These are phyloP conservation scores for Phortica okadai DNA, from an alignment of 2,888 invertebrate genomes.

Conservation along the genomic window DNA sequence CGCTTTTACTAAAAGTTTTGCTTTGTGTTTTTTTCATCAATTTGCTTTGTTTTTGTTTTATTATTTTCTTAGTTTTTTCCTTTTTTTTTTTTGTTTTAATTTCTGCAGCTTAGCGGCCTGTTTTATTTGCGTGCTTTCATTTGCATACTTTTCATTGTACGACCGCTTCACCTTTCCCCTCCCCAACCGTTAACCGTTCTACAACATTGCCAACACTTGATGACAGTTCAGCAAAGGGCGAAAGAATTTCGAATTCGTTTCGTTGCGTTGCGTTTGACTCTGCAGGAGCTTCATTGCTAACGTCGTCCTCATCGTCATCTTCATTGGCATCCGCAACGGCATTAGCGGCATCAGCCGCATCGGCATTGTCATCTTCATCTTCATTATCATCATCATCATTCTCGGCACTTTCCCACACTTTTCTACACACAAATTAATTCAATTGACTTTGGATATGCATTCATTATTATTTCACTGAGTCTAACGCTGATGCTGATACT, in stretches of 20 bases:
- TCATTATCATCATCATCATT: not conserved
- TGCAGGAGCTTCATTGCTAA: not conserved
- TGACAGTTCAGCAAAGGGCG: not conserved
- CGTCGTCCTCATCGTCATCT: not conserved
- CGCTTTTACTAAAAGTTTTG: not conserved
- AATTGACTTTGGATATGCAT: conserved; percentile 22
- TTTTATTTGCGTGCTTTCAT: not conserved
- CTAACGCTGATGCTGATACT: not conserved
- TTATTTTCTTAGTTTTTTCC: not conserved
- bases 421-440: conserved; percentile 16
- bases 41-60: not conserved
- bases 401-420: not conserved
- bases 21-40: not conserved
- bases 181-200: not conserved
- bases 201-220: not conserved
- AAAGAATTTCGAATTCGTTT: not conserved
- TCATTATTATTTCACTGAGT: not conserved
- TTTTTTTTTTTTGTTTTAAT: conserved; percentile 3
- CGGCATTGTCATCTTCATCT: too few species aligned
- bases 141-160: conserved; percentile 12
- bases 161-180: not conserved
- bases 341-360: not conserved
- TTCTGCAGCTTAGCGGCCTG: not conserved
- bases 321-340: not conserved
- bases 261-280: not conserved